These are phyloP conservation scores for Rhinoraja longicauda DNA, from an alignment of 2,797 vertebrate genomes.

Conservation along the genomic window DNA sequence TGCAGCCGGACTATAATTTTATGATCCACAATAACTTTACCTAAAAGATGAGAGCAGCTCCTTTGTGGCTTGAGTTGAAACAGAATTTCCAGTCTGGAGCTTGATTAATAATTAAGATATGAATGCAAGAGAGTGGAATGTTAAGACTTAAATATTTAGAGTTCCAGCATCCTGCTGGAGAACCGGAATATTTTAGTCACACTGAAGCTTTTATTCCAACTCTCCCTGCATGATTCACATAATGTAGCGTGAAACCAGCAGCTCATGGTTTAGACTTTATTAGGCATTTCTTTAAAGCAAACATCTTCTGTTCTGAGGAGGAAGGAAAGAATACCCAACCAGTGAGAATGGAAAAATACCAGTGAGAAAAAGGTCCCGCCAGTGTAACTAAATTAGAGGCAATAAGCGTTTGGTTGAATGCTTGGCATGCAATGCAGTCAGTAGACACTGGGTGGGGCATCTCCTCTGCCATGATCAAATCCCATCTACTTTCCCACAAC, in stretches of 20 bases:
- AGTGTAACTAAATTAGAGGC: not conserved
- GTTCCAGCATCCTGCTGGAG: not conserved
- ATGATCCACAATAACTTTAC: not conserved
- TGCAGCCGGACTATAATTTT: not conserved
- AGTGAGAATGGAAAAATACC: not conserved
- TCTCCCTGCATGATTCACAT: not conserved
- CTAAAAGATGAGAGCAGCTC: not conserved
- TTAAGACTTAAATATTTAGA: not conserved
- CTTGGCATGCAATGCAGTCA: not conserved
- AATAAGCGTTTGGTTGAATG: not conserved
- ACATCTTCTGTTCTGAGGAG: not conserved
- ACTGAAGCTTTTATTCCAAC: not conserved
- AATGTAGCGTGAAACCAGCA: not conserved
- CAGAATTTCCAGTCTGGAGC: not conserved
- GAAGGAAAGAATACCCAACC: not conserved
- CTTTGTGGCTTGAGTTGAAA: constrained; percentile 14
- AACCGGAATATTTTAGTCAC: not conserved
- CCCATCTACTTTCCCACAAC: not conserved
- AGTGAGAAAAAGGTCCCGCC: no score
- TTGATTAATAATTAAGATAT: not conserved
- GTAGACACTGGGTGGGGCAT: not conserved
- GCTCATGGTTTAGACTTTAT: not conserved
- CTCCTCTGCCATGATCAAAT: not conserved
- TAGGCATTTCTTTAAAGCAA: not conserved
- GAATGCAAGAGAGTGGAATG: not conserved